Percentiles rank a stretch among this genome's conserved stretches.
Conservation (phyloP, 1,140 invertebrate species). For the Nasonia giraulti region DNA sequence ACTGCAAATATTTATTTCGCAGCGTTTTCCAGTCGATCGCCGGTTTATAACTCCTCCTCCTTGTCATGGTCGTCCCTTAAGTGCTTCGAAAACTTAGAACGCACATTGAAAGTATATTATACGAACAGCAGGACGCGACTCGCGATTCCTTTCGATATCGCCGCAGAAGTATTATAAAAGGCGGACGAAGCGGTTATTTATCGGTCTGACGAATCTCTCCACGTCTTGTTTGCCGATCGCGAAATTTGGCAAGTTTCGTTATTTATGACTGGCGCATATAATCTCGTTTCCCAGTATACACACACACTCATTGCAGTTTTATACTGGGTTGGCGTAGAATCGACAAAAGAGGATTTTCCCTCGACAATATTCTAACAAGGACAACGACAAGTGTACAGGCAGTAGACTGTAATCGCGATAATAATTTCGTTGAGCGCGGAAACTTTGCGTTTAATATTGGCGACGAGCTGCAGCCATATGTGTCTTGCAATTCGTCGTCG, state of each 20-base stretch:
- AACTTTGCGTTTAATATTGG: no score
- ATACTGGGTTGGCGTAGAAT: no score
- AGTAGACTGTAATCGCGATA: no score
- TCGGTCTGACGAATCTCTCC: slow-evolving; percentile 21
- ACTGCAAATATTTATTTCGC: slow-evolving; percentile 7
- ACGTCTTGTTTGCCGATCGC: slow-evolving; percentile 27
- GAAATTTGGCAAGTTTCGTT: slow-evolving; percentile 52
- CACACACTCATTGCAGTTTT: no score
- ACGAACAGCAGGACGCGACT: not conserved
- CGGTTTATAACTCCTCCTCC: no score
- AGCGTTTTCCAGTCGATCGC: not conserved
- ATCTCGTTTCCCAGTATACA: slow-evolving; percentile 18
- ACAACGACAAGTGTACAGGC: not conserved
- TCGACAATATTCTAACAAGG: not conserved
- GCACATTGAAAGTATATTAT: no score
- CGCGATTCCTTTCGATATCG: slow-evolving; percentile 7
- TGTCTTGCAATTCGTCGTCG: not conserved
- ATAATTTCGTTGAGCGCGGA: no score
- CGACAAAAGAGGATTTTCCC: no score
- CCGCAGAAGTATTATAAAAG: slow-evolving; percentile 1
- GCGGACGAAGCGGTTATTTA: slow-evolving; percentile 39
- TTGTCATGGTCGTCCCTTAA: not conserved
- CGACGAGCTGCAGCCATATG: slow-evolving; percentile 31
- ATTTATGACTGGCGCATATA: slow-evolving; percentile 45
- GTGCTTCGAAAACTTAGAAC: not conserved